A percentile compares a stretch with the other conserved stretches of the same genome.
These are phyloP conservation scores for Ethmia dodecea DNA, from an alignment of 2,888 invertebrate species.

Conservation along the genomic window DNA sequence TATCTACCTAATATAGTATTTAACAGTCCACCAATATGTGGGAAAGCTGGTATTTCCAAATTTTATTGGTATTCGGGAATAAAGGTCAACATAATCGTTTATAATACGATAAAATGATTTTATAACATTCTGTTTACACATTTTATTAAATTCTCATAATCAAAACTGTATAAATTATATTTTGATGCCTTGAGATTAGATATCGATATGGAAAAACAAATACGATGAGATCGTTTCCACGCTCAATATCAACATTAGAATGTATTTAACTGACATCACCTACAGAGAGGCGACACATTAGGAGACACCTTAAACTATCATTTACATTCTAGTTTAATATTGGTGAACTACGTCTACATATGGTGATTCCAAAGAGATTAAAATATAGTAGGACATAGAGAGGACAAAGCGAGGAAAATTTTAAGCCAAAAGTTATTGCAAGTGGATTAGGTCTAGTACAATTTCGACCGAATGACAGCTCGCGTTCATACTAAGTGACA, in stretches of 20 bases:
- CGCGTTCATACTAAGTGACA: too few species aligned
- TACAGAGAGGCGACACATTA: conserved; percentile 53
- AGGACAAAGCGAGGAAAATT: too few species aligned
- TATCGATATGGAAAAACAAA: conserved; percentile 42
- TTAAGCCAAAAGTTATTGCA: too few species aligned
- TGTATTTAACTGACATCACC: conserved; percentile 42
- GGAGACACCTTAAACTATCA: conserved; percentile 43
- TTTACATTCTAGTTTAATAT: conserved; percentile 35
- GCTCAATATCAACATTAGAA: conserved; percentile 24
- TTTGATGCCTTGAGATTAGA: conserved; percentile 27
- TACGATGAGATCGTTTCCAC: conserved; percentile 29
- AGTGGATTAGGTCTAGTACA: too few species aligned
- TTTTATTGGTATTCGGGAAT: conserved; percentile 36
- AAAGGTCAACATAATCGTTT: conserved; percentile 44
- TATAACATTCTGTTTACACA: conserved; percentile 36
- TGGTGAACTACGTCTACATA: conserved; percentile 9
- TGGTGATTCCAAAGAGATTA: too few species aligned
- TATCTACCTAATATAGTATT: conserved; percentile 25
- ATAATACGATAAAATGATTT: conserved; percentile 42
- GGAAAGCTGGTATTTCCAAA: conserved; percentile 44
- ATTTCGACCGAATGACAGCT: too few species aligned
- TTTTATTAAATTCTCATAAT: conserved; percentile 53
- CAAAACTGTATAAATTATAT: conserved; percentile 51
- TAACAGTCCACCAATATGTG: conserved; percentile 40
- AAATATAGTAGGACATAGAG: too few species aligned